Percentiles rank a stretch among this genome's conserved stretches.
phyloP scores from a whole-genome alignment of 2,888 invertebrate genomes.

The Embidobia sp. region DNA sequence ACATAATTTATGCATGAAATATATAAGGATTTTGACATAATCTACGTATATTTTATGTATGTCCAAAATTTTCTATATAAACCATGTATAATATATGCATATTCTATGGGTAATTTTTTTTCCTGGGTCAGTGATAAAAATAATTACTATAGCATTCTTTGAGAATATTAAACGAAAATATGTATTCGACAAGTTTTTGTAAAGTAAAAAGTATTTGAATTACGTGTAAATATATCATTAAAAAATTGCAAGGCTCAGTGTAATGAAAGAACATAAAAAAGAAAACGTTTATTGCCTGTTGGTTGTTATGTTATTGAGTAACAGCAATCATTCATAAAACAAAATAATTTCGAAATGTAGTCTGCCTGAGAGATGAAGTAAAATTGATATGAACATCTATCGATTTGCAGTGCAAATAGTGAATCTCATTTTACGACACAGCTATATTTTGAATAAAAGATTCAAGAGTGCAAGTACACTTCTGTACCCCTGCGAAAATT shows the following conservation, averaged over 20 bases:
- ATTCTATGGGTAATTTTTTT: too few relatives aligned
- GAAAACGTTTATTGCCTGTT: conserved; percentile 29
- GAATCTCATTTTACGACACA: conserved; percentile 10
- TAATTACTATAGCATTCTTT: too few relatives aligned
- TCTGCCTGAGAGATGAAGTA: neutral
- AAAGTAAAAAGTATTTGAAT: too few relatives aligned
- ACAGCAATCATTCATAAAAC: conserved; percentile 32
- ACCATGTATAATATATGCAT: too few relatives aligned
- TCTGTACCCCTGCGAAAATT: conserved; percentile 33
- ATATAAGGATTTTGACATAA: too few relatives aligned
- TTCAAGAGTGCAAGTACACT: neutral
- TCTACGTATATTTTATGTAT: too few relatives aligned
- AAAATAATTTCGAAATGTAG: conserved; percentile 23
- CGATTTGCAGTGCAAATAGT: neutral
- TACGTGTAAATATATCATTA: too few relatives aligned
- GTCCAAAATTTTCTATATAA: too few relatives aligned
- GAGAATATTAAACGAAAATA: too few relatives aligned
- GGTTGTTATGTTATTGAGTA: conserved; percentile 21
- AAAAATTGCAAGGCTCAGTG: conserved; percentile 16
- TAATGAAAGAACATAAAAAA: conserved; percentile 22
- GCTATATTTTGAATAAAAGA: conserved; percentile 41
- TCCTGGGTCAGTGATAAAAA: too few relatives aligned
- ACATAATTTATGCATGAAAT: too few relatives aligned
- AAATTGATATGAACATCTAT: conserved; percentile 18
- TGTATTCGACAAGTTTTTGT: too few relatives aligned